These are phyloP conservation scores for Semotilus atromaculatus DNA, from an alignment of 2,797 vertebrate species.

Conservation along the genomic window DNA sequence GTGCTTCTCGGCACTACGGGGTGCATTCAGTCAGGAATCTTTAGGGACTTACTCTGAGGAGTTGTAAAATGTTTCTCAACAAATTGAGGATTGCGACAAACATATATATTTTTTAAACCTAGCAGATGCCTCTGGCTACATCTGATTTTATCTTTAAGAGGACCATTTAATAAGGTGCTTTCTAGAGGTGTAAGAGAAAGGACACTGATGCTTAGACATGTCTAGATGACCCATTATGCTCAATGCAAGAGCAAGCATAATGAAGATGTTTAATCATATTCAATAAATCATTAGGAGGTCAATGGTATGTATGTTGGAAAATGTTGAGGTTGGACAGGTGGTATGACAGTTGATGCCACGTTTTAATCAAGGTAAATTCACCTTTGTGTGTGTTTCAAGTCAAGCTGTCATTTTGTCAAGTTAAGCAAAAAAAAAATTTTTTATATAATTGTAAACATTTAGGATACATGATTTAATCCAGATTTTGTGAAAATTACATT, in stretches of 20 bases:
- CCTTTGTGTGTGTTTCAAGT: not conserved
- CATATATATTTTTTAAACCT: not conserved
- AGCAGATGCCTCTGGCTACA: not conserved
- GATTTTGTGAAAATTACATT: not conserved
- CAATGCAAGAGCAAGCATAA: not conserved
- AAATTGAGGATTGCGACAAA: constrained; percentile 26
- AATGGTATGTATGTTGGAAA: not conserved
- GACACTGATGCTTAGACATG: not conserved
- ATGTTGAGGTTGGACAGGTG: not conserved
- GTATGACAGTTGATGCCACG: not conserved
- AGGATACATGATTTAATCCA: too few relatives aligned
- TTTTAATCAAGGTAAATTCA: not conserved
- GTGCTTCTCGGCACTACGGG: constrained; percentile 51
- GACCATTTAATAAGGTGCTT: not conserved
- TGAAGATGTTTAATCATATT: not conserved
- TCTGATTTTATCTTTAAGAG: constrained; percentile 15
- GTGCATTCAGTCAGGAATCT: constrained; percentile 42
- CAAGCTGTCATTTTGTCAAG: not conserved
- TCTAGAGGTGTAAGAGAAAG: not conserved
- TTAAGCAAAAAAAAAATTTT: not conserved
- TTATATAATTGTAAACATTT: not conserved
- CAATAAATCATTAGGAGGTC: not conserved
- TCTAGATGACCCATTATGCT: not conserved
- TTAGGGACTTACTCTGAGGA: constrained; percentile 38
- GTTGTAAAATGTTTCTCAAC: constrained; percentile 38